phyloP scores from a whole-genome alignment of 2,797 vertebrate species.

The Rhinophrynus dorsalis region DNA sequence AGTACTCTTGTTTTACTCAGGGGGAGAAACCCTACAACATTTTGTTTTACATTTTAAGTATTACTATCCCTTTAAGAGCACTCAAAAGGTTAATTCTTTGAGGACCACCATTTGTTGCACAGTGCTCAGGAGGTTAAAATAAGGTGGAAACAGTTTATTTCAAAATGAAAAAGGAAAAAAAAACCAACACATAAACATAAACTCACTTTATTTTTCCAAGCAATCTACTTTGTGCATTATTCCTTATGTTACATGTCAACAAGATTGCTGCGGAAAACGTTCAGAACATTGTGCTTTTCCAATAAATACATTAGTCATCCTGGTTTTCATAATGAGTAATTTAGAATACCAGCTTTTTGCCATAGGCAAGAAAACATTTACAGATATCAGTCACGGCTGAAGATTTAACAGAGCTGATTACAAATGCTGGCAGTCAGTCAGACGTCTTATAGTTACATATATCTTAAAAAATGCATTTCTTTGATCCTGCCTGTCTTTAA shows the following conservation, averaged over 20 bases:
- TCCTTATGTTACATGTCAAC: conserved; percentile 38
- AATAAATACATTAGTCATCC: conserved; percentile 48
- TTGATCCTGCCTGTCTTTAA: conserved; percentile 66
- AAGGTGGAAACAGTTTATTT: neutral
- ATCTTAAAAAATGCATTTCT: conserved; percentile 66
- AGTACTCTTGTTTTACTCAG: too few species aligned
- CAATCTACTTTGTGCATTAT: conserved; percentile 26
- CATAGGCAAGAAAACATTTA: conserved; percentile 64
- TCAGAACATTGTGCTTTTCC: conserved; percentile 37
- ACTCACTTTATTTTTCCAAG: conserved; percentile 15
- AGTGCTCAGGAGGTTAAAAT: too few species aligned
- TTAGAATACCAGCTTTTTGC: conserved; percentile 63
- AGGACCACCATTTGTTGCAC: too few species aligned
- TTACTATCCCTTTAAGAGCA: too few species aligned
- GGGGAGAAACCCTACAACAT: too few species aligned
- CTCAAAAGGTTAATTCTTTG: too few species aligned
- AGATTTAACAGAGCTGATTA: conserved; percentile 68
- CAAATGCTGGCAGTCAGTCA: conserved; percentile 67
- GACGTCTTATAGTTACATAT: conserved; percentile 67
- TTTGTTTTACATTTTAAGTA: too few species aligned
- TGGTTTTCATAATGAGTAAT: conserved; percentile 64
- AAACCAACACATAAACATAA: too few species aligned
- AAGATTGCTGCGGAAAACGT: conserved; percentile 23
- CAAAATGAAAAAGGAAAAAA: neutral
- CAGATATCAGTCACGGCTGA: conserved; percentile 67